A percentile compares a stretch with the other conserved stretches of the same genome.
These are phyloP conservation scores for Hypomecis atomaria DNA, from an alignment of 2,888 invertebrate species.

Conservation along the genomic window DNA sequence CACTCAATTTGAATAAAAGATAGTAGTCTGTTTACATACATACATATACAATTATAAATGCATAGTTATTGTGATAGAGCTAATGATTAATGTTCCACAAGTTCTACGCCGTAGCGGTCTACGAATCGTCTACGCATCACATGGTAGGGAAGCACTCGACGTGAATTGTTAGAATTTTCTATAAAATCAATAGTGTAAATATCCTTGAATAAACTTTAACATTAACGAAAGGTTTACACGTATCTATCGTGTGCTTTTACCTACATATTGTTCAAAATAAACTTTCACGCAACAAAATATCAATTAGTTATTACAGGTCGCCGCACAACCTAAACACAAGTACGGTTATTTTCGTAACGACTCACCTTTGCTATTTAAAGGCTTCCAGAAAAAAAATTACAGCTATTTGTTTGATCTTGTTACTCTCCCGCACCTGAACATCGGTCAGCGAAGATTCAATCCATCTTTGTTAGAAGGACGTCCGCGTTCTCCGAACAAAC, in stretches of 20 bases:
- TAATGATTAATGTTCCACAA: neutral
- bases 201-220: neutral
- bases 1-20: too few species aligned
- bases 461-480: constrained; percentile 68
- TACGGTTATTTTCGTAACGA: constrained; percentile 9
- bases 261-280: constrained; percentile 1
- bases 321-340: constrained; percentile 3
- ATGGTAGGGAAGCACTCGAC: neutral
- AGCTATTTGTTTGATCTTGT: constrained; percentile 40
- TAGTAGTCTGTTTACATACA: too few species aligned
- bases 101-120: neutral
- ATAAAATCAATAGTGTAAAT: neutral
- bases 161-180: neutral
- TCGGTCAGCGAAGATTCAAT: constrained; percentile 64
- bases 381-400: constrained; percentile 28
- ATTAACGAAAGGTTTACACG: neutral
- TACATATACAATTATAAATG: too few species aligned
- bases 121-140: constrained; percentile 1
- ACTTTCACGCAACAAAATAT: constrained; percentile 8
- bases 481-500: constrained; percentile 54
- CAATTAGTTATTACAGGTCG: constrained; percentile 14
- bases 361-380: constrained; percentile 31
- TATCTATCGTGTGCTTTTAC: neutral
- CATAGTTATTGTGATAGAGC: too few species aligned
- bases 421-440: constrained; percentile 53